Evolutionary conservation across 1,140 invertebrate species (phyloP), one percentile per base, ranked within the genome.

Genomic region (Akabosia matsudoensis): DNA sequence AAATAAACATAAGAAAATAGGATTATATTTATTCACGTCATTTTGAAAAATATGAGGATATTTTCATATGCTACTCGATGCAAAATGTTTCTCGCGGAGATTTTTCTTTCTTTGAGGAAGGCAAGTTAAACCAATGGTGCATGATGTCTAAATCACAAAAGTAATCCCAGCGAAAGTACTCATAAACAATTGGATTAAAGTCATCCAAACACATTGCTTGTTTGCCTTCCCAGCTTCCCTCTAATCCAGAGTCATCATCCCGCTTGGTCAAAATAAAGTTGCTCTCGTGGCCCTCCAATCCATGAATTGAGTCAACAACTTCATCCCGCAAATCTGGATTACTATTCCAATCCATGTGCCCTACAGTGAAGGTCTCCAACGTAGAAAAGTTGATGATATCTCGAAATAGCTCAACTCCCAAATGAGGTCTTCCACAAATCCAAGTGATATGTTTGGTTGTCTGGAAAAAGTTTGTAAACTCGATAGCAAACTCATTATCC

Each of bases 381-480:
- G 61, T 31, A 7, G 61, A 67, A 22, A 67, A 67, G 30, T 30
- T 67, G 26, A 67, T 4, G 7, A 67, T 67, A 30, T 67, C 61
- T 30, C 30, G 28, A 31, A 67, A 67, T 22, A 67, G 31, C 30
- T 67, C 61, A 10, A 30, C 26, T 30, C 28, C 61, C 4, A 67
- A 22, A 67, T 31, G 61, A 16, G 61, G 61, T 67, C 30, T 67
- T 7, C 61, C 61, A 31, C 61, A 67, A 67, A 67, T 67, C 61
- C 61, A 67, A 2, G 61, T 67, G 24, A 67, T 67, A 67, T 67
- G 28, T 67, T 67, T 67, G 28, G 61, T 30, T 30, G 61, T 16
- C 28, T 67, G 61, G n/a, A 67, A 67, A 67, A 67, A 67, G 28
- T 67, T 67, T 30, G 61, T 67, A 30, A 67, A 67, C 61, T 67